Conservation (phyloP, 2,888 invertebrate genomes). For the Polietes domitor region DNA sequence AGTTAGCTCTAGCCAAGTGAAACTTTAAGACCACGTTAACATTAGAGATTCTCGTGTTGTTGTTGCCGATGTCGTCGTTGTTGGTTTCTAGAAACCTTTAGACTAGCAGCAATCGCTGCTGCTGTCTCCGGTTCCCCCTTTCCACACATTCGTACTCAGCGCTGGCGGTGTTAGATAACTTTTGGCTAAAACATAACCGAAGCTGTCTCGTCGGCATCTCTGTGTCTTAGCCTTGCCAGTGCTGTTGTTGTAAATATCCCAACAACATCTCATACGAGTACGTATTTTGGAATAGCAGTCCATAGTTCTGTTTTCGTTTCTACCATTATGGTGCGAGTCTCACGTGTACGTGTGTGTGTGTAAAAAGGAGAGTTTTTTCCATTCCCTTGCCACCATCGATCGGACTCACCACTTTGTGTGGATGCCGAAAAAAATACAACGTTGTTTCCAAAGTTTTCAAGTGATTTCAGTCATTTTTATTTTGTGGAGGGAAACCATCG, state of each 20-base stretch:
- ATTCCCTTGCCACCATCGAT: neutral
- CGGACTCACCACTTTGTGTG: slow-evolving; percentile 2
- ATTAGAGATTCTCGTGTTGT: neutral
- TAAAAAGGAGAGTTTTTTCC: slow-evolving; percentile 55
- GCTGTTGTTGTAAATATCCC: neutral
- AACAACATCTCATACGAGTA: neutral
- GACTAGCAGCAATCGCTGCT: neutral
- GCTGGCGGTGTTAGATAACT: slow-evolving; percentile 17
- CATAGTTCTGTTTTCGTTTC: slow-evolving; percentile 3
- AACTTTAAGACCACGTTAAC: slow-evolving; percentile 23
- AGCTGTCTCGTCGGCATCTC: neutral
- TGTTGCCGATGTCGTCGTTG: neutral
- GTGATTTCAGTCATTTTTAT: slow-evolving; percentile 7
- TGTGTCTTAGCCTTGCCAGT: slow-evolving; percentile 19
- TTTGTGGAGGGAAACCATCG: slow-evolving; percentile 56
- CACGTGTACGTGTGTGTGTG: slow-evolving; percentile 10
- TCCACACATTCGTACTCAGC: neutral
- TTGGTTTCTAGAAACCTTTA: slow-evolving; percentile 34
- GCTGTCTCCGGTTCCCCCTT: neutral
- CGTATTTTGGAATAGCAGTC: slow-evolving; percentile 34
- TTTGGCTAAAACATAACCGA: neutral
- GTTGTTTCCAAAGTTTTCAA: slow-evolving; percentile 36
- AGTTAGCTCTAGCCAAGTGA: neutral
- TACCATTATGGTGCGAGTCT: no score
- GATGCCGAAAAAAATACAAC: slow-evolving; percentile 40